These are phyloP conservation scores for Barnardius zonarius DNA, from an alignment of 2,113 vertebrate species.

Conservation along the genomic window DNA sequence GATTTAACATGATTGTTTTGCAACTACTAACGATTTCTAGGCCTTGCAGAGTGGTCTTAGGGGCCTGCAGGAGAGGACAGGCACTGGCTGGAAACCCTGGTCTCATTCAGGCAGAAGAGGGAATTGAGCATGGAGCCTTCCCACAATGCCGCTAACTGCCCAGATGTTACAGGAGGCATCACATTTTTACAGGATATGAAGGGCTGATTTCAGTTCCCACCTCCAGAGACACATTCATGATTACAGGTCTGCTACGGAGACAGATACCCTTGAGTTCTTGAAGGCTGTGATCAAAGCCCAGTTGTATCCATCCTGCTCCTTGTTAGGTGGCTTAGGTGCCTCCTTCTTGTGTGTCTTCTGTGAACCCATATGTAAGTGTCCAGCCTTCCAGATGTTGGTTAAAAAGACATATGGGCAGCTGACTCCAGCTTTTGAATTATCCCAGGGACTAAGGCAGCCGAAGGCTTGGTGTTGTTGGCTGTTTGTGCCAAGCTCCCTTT, in stretches of 20 bases:
- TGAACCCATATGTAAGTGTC: not conserved
- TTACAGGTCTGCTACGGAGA: not conserved
- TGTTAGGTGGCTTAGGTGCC: not conserved
- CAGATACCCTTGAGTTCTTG: not conserved
- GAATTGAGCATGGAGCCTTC: not conserved
- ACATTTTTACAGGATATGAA: not conserved
- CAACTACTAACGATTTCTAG: not conserved
- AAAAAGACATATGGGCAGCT: not conserved
- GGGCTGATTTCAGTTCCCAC: not conserved
- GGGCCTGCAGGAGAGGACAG: not conserved
- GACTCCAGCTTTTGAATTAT: not conserved
- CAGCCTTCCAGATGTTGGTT: not conserved
- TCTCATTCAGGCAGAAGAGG: not conserved
- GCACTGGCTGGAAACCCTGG: not conserved
- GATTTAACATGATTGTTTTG: not conserved
- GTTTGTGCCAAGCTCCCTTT: not conserved
- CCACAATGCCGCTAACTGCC: not conserved
- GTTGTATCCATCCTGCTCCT: not conserved
- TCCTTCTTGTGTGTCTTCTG: not conserved
- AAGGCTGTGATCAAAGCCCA: not conserved
- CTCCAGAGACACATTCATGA: not conserved
- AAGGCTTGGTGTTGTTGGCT: not conserved
- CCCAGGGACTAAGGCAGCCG: not conserved
- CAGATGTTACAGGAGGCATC: too few species aligned
- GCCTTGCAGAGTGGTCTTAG: not conserved